A percentile compares a stretch with the other conserved stretches of the same genome.
phyloP scores from a whole-genome alignment of 2,113 vertebrate species.

The Astur gentilis region DNA sequence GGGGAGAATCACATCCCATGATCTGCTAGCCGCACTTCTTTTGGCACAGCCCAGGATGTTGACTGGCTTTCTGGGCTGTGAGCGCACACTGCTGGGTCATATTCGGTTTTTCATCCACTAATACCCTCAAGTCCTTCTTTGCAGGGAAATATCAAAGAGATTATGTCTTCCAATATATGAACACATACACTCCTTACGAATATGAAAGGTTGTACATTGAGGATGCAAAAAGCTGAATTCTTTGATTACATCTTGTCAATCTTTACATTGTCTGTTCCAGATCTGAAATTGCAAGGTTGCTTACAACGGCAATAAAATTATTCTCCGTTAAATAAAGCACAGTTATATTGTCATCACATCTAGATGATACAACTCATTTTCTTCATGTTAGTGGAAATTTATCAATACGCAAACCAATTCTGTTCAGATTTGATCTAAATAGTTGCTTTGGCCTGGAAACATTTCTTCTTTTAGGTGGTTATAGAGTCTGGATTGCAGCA shows the following conservation, averaged over 20 bases:
- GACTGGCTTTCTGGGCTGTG: too few relatives aligned
- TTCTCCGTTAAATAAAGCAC: not conserved
- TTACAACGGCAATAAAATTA: not conserved
- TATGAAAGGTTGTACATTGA: not conserved
- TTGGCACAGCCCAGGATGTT: too few relatives aligned
- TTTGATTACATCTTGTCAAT: not conserved
- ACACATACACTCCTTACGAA: not conserved
- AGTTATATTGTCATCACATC: not conserved
- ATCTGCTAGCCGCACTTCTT: too few relatives aligned
- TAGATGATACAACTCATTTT: not conserved
- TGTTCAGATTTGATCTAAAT: not conserved
- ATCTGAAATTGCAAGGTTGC: not conserved
- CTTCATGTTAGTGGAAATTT: not conserved
- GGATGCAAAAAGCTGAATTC: not conserved
- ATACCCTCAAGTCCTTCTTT: too few relatives aligned
- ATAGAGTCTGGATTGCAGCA: not conserved
- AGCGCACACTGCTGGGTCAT: too few relatives aligned
- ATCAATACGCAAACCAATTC: not conserved
- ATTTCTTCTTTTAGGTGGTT: not conserved
- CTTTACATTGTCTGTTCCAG: not conserved
- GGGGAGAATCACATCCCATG: too few relatives aligned
- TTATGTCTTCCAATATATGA: not conserved
- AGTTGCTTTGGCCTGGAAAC: not conserved
- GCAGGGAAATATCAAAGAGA: not conserved
- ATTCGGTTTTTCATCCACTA: too few relatives aligned